Evolutionary conservation across 2,888 invertebrate species (phyloP), one percentile per base, ranked within the genome.

Genomic region (Pyralis farinalis): DNA sequence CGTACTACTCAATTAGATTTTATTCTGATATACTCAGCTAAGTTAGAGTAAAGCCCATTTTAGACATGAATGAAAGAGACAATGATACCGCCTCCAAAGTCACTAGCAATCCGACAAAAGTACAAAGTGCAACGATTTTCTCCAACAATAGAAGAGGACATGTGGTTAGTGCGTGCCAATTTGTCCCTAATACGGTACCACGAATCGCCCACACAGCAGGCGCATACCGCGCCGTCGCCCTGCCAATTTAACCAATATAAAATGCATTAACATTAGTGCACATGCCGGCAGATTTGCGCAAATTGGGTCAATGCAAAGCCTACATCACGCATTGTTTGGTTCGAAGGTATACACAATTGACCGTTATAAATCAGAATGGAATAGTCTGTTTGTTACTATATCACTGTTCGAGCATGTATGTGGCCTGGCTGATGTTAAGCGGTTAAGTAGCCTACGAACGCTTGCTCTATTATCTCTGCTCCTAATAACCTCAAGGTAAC

Each of bases 181-280:
- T 77, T 71, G 77, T 58, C 65, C 70, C 76, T 81, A 79, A 83
- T 83, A 72, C 62, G 71, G 70, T 87, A 82, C 82, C 69, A 75
- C 75, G 84, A 85, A 85, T 79, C 83, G 87, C 88, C 88, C 87
- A 88, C 87, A 79, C 85, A 71, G 64, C 61, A 54, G 43, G 51
- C 60, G 83, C 87, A 86, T 84, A 80, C 87, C 84, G 70, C 84
- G 86, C 75, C 86, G 84, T 76, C 86, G 77, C 74, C 62, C 71
- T 66, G 60, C 72, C 86, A 88, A 88, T 88, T 88, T 83, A 82
- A 81, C 84, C 86, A 88, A 88, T 88, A 86, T 88, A 88, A 88
- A 88, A 88, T 87, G 85, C 88, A 88, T 88, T 88, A 87, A 78
- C 80, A 71, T 74, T 64, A 76, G 63, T 69, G 67, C 78, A 72